phyloP scores from a whole-genome alignment of 2,888 invertebrate genomes.

The Rhogogaster chlorosoma region DNA sequence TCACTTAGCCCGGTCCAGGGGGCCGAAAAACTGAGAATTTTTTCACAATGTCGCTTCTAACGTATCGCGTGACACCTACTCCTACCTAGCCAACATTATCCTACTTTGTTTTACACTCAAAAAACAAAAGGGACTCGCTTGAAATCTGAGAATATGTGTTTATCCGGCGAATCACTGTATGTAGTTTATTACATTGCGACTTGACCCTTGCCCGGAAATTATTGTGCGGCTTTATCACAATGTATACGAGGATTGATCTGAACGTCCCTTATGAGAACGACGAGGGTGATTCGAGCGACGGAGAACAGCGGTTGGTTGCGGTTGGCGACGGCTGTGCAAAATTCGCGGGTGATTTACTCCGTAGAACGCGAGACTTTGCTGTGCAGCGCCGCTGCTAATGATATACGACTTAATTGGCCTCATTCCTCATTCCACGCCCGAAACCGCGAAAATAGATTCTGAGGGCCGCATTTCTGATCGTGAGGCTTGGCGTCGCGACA shows the following conservation, averaged over 20 bases:
- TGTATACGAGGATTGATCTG: not conserved
- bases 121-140: not conserved
- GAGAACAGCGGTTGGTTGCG: constrained; percentile 46
- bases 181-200: not conserved
- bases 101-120: not conserved
- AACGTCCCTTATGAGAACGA: constrained; percentile 36
- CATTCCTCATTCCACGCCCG: constrained; percentile 70
- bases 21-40: not conserved
- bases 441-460: constrained; percentile 48
- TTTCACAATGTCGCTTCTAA: not conserved
- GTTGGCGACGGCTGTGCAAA: constrained; percentile 57
- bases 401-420: constrained; percentile 75
- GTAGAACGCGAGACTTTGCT: constrained; percentile 70
- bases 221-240: not conserved
- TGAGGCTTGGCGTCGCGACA: constrained; percentile 52
- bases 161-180: not conserved
- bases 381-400: constrained; percentile 70
- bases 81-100: not conserved
- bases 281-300: constrained; percentile 51
- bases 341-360: constrained; percentile 71
- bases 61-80: not conserved
- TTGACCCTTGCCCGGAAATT: not conserved
- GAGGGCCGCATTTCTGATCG: constrained; percentile 50
- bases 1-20: not conserved
- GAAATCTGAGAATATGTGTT: not conserved